Evolutionary conservation across 92 coral and sea anemone genomes (phyloP), one percentile per base, ranked within the genome.

Genomic region (Metridium senile): DNA sequence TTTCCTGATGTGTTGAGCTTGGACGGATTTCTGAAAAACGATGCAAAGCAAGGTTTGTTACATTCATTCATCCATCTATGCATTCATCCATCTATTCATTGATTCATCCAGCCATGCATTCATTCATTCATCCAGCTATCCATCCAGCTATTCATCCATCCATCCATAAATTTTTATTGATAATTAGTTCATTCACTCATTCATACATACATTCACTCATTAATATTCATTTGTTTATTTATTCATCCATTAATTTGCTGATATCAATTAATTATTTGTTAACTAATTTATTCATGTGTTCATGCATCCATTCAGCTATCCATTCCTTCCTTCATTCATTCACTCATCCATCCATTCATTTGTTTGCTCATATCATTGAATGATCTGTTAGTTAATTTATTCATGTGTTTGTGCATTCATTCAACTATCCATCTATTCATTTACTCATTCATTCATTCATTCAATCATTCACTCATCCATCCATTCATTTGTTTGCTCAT

Each of bases 1-100:
- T 95, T 95, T 74, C 99, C 99, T 26, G 99, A 95, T 67, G 75
- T 83, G 19, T 74, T 95, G 23, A 84, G 90, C 70, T 87, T 95
- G 96, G 90, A 84, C 26, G 96, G 93, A 26, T 81, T 87, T 70
- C 73, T 95, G 47, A 88, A 84, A 32, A 74, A 72, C 52, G 87
- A 68, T 69, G 58, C 21, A 0, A 75, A 26, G 19, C 32, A 75
- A 30, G 62, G 81, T 75, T n/a, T n/a, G n/a, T n/a, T n/a, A n/a
- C n/a, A 74, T 39, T 54, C 25, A 54, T 20, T 54, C 59, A 21
- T 54, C 17, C 25, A 13, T 3, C 17, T 9, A 21, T 20, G 4
- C 59, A 20, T 4, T 54, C 59, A 16, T 20, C 17, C 23, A 54
- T 20, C 3, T 20, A 54, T 20, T 13, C 25, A 6, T 3, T 54